These are phyloP conservation scores for Tiphia femorata DNA, from an alignment of 2,888 invertebrate genomes.

Conservation along the genomic window DNA sequence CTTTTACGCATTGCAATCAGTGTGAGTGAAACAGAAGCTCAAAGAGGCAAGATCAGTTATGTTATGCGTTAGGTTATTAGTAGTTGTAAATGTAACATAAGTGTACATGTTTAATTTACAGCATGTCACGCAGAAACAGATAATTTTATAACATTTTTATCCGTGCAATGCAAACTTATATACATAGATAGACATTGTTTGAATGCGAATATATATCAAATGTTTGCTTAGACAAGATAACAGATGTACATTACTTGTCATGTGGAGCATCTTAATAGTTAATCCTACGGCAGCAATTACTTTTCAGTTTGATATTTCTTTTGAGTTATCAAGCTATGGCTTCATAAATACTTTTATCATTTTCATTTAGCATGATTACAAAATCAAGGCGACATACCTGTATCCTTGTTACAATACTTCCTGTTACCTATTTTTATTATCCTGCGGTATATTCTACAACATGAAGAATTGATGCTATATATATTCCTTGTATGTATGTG, in stretches of 20 bases:
- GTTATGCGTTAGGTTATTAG: too few species aligned
- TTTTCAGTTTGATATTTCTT: conserved; percentile 58
- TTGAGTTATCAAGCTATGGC: conserved; percentile 14
- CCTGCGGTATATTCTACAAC: background rate
- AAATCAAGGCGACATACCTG: conserved; percentile 40
- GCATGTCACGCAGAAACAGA: too few species aligned
- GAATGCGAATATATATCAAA: too few species aligned
- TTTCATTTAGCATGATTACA: conserved; percentile 50
- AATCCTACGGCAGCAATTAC: conserved; percentile 57
- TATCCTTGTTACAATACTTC: conserved; percentile 13
- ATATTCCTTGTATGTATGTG: background rate
- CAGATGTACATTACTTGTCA: too few species aligned
- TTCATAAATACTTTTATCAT: conserved; percentile 23
- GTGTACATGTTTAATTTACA: too few species aligned
- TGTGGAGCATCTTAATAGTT: too few species aligned
- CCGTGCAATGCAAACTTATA: background rate
- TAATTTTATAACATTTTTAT: background rate
- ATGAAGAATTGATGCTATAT: background rate
- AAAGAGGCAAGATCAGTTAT: too few species aligned
- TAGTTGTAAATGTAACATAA: too few species aligned
- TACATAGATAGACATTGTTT: background rate
- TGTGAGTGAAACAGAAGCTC: too few species aligned
- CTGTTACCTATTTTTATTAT: too few species aligned
- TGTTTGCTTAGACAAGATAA: background rate
- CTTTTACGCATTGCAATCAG: too few species aligned